These are phyloP conservation scores for Conistra vaccinii DNA, from an alignment of 2,888 invertebrate species.

Conservation along the genomic window DNA sequence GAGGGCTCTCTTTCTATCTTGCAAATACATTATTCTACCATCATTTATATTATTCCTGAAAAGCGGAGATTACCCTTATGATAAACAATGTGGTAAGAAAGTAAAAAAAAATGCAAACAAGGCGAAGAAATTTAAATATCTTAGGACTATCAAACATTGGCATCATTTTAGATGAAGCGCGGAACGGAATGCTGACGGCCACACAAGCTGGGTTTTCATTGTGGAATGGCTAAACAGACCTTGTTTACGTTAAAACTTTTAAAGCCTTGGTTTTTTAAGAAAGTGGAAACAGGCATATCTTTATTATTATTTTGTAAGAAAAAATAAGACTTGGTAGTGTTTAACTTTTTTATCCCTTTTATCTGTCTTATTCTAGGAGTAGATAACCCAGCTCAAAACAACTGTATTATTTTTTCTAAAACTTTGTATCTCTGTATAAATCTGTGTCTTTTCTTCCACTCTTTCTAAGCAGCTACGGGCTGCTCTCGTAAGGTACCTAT, in stretches of 20 bases:
- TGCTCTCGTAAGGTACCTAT: too few species aligned
- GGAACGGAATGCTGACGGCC: background rate
- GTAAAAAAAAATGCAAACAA: background rate
- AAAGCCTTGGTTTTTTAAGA: background rate
- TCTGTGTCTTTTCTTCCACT: too few species aligned
- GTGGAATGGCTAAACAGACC: background rate
- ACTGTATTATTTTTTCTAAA: too few species aligned
- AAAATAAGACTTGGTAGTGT: background rate
- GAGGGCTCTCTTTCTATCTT: background rate
- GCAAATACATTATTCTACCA: background rate
- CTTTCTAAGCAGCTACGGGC: too few species aligned
- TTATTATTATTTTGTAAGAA: background rate
- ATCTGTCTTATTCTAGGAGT: background rate
- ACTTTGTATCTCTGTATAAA: too few species aligned
- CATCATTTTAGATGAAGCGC: slow-evolving; percentile 21
- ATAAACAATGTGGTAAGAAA: background rate
- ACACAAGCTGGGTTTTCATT: background rate
- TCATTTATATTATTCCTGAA: background rate
- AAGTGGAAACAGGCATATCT: background rate
- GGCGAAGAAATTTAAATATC: slow-evolving; percentile 23
- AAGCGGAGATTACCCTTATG: background rate
- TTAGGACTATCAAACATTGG: slow-evolving; percentile 27
- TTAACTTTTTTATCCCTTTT: slow-evolving; percentile 7
- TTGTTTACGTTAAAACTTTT: background rate
- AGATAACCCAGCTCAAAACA: too few species aligned